These are phyloP conservation scores for Agrypnia vestita DNA, from an alignment of 1,140 invertebrate species.

Conservation along the genomic window DNA sequence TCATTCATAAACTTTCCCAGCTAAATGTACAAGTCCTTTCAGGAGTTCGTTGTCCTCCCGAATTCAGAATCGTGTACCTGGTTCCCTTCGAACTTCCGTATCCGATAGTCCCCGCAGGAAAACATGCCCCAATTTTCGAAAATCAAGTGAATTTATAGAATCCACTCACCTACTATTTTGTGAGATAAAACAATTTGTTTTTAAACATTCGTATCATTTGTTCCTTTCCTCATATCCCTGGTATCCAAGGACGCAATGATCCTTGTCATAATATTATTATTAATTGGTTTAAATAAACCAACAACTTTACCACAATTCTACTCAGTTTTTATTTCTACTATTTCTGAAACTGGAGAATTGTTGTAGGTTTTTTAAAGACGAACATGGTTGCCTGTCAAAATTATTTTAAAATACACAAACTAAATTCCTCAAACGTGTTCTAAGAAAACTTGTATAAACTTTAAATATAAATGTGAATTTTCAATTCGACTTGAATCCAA, in stretches of 20 bases:
- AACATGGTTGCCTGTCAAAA: constrained; percentile 20
- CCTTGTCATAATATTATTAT: too few relatives aligned
- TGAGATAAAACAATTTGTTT: too few relatives aligned
- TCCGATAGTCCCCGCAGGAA: too few relatives aligned
- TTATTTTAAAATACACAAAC: background rate
- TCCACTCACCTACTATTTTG: too few relatives aligned
- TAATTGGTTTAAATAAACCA: too few relatives aligned
- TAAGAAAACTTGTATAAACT: background rate
- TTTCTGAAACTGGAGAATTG: background rate
- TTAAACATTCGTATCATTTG: too few relatives aligned
- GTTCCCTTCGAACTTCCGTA: background rate
- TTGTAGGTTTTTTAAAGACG: constrained; percentile 4
- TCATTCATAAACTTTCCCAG: background rate
- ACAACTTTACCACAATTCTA: constrained; percentile 11
- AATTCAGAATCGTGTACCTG: background rate
- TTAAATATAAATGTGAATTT: background rate
- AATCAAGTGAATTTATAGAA: too few relatives aligned
- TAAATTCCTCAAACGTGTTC: constrained; percentile 24
- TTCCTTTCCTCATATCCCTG: too few relatives aligned
- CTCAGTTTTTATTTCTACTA: background rate
- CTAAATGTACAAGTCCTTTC: background rate
- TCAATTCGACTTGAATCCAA: background rate
- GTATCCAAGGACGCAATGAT: too few relatives aligned
- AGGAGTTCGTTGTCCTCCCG: background rate
- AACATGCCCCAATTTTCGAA: too few relatives aligned